Evolutionary conservation across 2,888 invertebrate genomes (phyloP).

Genomic region (Scrobipalpa costella): DNA sequence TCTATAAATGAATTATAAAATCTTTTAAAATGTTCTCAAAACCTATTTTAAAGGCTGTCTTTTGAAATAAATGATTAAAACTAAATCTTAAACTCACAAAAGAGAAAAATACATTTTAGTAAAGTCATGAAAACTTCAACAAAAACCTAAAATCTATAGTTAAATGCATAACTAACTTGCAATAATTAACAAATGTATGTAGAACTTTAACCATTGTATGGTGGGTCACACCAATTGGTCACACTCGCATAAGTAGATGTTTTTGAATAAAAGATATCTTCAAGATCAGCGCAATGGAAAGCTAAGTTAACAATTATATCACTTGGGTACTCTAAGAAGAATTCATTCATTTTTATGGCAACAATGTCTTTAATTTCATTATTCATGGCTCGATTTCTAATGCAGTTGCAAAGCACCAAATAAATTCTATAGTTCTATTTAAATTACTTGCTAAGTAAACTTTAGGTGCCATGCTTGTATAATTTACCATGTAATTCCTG

Average conservation of each 20-base stretch:
- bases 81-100: conserved; percentile 18
- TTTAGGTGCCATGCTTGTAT: too few species aligned
- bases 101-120: conserved; percentile 21
- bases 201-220: conserved; percentile 16
- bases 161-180: conserved; percentile 31
- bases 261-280: neutral
- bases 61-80: conserved; percentile 11
- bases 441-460: neutral
- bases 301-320: conserved; percentile 19
- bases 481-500: neutral
- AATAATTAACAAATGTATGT: conserved; percentile 15
- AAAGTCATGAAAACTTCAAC: conserved; percentile 22
- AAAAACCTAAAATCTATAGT: conserved; percentile 26
- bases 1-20: neutral
- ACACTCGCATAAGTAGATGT: conserved; percentile 4
- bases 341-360: too few species aligned
- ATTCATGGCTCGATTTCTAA: neutral
- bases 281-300: conserved; percentile 11
- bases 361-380: too few species aligned
- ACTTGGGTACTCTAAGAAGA: conserved; percentile 18
- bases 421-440: neutral
- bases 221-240: neutral
- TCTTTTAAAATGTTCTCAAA: neutral
- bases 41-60: conserved; percentile 8
- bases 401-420: neutral